Evolutionary conservation across 2,888 invertebrate species (phyloP), one percentile per base, ranked within the genome.

Genomic region (Nemotelus nigrinus): DNA sequence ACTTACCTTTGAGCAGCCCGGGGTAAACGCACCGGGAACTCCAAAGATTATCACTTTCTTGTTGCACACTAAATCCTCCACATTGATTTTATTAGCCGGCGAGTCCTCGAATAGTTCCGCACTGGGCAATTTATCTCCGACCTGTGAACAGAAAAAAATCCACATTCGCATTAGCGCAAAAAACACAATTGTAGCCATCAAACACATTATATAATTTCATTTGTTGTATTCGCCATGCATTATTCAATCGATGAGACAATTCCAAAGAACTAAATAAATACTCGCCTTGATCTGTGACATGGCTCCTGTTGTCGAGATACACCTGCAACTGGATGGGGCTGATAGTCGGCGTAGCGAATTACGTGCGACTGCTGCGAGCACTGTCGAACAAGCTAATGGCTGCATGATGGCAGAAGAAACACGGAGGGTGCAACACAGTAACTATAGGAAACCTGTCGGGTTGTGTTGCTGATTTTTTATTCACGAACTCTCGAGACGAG

Each of bases 21-120:
- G 97, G 1, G 97, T 97, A 84, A 96, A 98, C 2, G 97, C 97
- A 5, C 98, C 98, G 25, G 97, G 97, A 7, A 98, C 96, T 43
- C 93, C 97, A 85, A 98, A 96, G 77, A 97, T 86, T 7, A 97
- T 90, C 0, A 96, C 90, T 84, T 95, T 97, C 84, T 96, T 96
- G 39, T 93, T 94, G 55, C 90, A 87, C 75, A 92, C 90, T 77
- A 94, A 85, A 25, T 95, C 91, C 2, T 89, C 88, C 58, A 94
- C 88, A 86, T 94, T 95, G 3, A 98, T 94, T 88, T 96, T 96
- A 82, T 94, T 95, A 0, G 93, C 93, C 5, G 97, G 97, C 4
- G 92, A 92, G 85, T 94, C 93, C 87, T 97, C 97, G 82, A 90
- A 96, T 64, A 98, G 88, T 84, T 95, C 94, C 57, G 93, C 91